Conservation (phyloP, 2,797 vertebrate species). For the Cyclopterus lumpus region DNA sequence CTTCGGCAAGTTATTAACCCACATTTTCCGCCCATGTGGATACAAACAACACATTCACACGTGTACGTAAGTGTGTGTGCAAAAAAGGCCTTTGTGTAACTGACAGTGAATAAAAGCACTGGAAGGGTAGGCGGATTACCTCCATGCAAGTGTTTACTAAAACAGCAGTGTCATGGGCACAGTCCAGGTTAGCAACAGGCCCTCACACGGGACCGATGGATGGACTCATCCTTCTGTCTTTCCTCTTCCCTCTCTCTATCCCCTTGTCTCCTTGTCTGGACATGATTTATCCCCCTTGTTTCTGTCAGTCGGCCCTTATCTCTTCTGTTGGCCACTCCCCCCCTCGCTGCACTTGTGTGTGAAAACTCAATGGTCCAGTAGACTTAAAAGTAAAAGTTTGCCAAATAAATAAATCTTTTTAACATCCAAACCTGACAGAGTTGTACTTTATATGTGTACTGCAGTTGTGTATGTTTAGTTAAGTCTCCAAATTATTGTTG, state of each 20-base stretch:
- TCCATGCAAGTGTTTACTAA: constrained; percentile 48
- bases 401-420: constrained; percentile 52
- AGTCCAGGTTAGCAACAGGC: constrained; percentile 40
- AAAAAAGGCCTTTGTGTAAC: constrained; percentile 1
- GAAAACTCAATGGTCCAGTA: constrained; percentile 48
- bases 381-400: constrained; percentile 60
- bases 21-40: neutral
- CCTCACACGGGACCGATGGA: constrained; percentile 34
- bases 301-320: constrained; percentile 62
- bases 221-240: constrained; percentile 43
- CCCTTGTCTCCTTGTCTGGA: constrained; percentile 36
- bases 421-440: constrained; percentile 37
- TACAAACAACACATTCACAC: constrained; percentile 31
- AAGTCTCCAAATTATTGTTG: constrained; percentile 3
- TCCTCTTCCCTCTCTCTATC: constrained; percentile 38
- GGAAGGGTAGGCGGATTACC: constrained; percentile 29
- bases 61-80: constrained; percentile 12
- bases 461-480: constrained; percentile 17
- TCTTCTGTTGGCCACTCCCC: constrained; percentile 57
- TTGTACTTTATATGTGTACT: neutral
- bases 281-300: constrained; percentile 60
- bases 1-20: constrained; percentile 12
- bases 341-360: constrained; percentile 38
- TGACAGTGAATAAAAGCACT: constrained; percentile 18
- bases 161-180: constrained; percentile 29